These are phyloP conservation scores for Gastrophryne carolinensis DNA, from an alignment of 2,797 vertebrate genomes.

Conservation along the genomic window DNA sequence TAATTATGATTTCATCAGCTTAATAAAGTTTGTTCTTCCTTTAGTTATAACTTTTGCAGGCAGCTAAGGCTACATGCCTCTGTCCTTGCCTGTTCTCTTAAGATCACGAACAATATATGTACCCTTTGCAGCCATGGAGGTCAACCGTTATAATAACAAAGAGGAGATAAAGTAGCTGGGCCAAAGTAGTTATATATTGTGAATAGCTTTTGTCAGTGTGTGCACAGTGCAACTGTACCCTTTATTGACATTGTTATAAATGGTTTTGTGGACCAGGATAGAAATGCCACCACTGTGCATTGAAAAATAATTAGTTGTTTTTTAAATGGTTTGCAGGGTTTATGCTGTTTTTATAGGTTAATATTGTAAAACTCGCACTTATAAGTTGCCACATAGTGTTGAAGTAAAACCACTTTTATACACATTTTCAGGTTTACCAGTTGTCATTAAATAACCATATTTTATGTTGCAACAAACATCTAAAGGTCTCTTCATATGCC, in stretches of 20 bases:
- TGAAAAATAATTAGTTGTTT: too few species aligned
- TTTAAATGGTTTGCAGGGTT: too few species aligned
- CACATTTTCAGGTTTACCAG: too few species aligned
- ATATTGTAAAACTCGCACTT: too few species aligned
- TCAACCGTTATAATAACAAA: constrained; percentile 35
- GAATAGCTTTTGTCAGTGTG: background rate
- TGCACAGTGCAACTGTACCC: background rate
- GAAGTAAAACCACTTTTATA: too few species aligned
- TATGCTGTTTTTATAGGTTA: too few species aligned
- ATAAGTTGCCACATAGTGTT: too few species aligned
- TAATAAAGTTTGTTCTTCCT: constrained; percentile 24
- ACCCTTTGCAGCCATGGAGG: constrained; percentile 11
- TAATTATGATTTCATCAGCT: too few species aligned
- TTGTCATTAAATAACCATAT: too few species aligned
- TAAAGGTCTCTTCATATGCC: too few species aligned
- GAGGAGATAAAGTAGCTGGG: constrained; percentile 25
- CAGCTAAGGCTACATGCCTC: background rate
- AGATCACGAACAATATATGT: constrained; percentile 28
- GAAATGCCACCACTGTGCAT: too few species aligned
- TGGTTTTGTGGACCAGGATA: background rate
- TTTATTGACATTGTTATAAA: constrained; percentile 18
- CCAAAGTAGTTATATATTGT: constrained; percentile 18
- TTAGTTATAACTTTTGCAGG: constrained; percentile 29
- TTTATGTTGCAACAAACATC: too few species aligned
- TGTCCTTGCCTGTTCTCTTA: constrained; percentile 29